Evolutionary conservation across 2,888 invertebrate genomes (phyloP).

Genomic region (Crossocerus cetratus): DNA sequence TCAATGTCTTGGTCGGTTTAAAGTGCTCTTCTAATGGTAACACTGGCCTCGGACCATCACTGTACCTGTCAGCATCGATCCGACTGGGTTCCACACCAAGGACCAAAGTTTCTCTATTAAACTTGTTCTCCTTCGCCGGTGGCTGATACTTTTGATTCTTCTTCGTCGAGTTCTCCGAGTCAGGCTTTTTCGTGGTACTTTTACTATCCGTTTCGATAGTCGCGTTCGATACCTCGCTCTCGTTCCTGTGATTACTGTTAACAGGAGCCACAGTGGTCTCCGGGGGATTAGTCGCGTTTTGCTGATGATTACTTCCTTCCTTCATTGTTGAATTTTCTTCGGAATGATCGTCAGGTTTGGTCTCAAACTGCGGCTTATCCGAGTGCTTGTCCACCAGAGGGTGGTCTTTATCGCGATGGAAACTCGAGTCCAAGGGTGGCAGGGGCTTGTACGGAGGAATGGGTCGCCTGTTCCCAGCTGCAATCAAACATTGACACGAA

Average conservation of each 20-base stretch:
- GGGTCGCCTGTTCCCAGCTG: conserved; percentile 67
- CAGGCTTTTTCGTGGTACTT: conserved; percentile 30
- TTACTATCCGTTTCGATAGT: conserved; percentile 21
- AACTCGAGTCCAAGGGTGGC: conserved; percentile 54
- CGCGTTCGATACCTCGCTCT: neutral
- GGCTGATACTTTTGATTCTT: conserved; percentile 64
- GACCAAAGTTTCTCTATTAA: conserved; percentile 63
- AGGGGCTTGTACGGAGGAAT: conserved; percentile 69
- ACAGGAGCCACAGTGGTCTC: conserved; percentile 10
- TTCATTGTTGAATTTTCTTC: conserved; percentile 35
- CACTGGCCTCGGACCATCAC: conserved; percentile 43
- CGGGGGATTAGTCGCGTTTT: conserved; percentile 1
- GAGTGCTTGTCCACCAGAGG: conserved; percentile 32
- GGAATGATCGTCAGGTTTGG: conserved; percentile 41
- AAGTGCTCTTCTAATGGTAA: conserved; percentile 43
- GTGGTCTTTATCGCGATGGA: conserved; percentile 54
- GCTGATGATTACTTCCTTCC: conserved; percentile 35
- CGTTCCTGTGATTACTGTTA: conserved; percentile 14
- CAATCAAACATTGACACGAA: neutral
- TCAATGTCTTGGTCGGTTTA: conserved; percentile 47
- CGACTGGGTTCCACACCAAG: conserved; percentile 57
- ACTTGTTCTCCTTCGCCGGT: conserved; percentile 65
- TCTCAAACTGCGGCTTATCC: conserved; percentile 47
- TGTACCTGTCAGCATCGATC: neutral
- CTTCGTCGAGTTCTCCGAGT: conserved; percentile 43